phyloP scores from a whole-genome alignment of 2,888 invertebrate genomes.

The Lasioglossum figueresi region DNA sequence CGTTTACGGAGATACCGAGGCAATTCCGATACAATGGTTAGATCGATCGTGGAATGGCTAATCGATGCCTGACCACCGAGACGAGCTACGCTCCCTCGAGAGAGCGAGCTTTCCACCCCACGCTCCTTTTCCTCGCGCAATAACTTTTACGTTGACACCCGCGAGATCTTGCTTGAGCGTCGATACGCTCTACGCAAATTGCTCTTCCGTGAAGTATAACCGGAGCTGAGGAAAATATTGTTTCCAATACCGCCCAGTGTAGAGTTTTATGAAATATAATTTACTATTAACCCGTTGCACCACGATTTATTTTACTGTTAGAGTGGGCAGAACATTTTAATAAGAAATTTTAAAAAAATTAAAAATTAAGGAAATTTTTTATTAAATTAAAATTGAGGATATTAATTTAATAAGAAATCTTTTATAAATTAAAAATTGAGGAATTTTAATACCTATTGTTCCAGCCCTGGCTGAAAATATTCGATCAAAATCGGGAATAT shows the following conservation, averaged over 20 bases:
- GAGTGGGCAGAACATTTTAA: too few species aligned
- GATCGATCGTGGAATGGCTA: slow-evolving; percentile 69
- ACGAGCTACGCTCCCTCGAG: slow-evolving; percentile 55
- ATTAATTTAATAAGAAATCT: too few species aligned
- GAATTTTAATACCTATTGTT: too few species aligned
- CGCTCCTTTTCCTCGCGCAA: slow-evolving; percentile 48
- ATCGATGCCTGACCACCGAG: slow-evolving; percentile 70
- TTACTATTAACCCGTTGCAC: neutral
- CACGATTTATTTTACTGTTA: too few species aligned
- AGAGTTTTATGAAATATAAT: neutral
- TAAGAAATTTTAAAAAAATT: too few species aligned
- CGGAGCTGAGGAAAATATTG: neutral
- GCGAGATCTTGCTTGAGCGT: slow-evolving; percentile 53
- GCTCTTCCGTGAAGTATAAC: slow-evolving; percentile 6
- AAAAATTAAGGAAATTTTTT: too few species aligned
- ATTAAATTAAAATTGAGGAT: too few species aligned
- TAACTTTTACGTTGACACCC: slow-evolving; percentile 66
- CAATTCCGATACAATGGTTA: slow-evolving; percentile 63
- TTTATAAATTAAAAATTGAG: too few species aligned
- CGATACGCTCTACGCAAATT: slow-evolving; percentile 21
- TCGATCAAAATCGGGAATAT: too few species aligned
- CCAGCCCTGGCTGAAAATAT: too few species aligned
- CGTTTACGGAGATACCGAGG: slow-evolving; percentile 60
- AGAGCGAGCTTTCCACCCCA: slow-evolving; percentile 43
- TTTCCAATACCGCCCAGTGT: neutral